Base-by-base conservation (phyloP, 2,113 vertebrate species). In the Tiliqua scincoides region DNA sequence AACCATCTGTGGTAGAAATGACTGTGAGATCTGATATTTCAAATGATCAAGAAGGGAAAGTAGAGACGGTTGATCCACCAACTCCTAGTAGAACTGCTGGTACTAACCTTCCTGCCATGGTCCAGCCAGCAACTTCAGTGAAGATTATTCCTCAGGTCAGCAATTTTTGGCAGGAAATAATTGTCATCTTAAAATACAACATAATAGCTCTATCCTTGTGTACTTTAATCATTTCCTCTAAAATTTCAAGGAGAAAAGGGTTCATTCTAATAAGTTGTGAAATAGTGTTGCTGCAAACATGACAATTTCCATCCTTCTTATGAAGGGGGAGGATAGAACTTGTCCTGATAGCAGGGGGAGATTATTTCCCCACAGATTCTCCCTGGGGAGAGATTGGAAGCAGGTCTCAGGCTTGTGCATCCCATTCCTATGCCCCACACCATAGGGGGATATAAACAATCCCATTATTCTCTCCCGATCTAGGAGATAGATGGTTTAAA, bases 141-240 rank as follows among this genome's bases (percentile, higher is more conserved):
- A 98, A 96, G 90, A 94, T 80, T 73, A 95, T 97, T 83, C 99
- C 99, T 82, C 97, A 98, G 97, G 99, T 99, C 95, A 90, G 90
- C 3, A 73, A 6, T 80, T 6, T 81, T 74, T 82, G 20, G 8
- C 63, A 85, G 65, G 87, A 70, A 2, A 67, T 59, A 70, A 6
- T 1, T 84, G 74, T 15, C 21, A 23, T n/a, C 20, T 40, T 57
- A 30, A 11, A 59, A 27, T 57, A 8, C n/a, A 54, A 0, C 0
- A 57, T 35, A 40, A 52, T 17, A 84, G 63, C 62, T 70, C 88
- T 75, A 25, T 23, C 76, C 61, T 79, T 65, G 23, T 0, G 62
- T 87, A 68, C 62, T 3, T 91, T 48, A 52, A 52, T 30, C 12
- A 52, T 75, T 73, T 35, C 23, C 10, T 78, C 10, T 73, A 37